Conservation (phyloP, 2,888 invertebrate species). For the Sphaerophoria rueppellii region DNA sequence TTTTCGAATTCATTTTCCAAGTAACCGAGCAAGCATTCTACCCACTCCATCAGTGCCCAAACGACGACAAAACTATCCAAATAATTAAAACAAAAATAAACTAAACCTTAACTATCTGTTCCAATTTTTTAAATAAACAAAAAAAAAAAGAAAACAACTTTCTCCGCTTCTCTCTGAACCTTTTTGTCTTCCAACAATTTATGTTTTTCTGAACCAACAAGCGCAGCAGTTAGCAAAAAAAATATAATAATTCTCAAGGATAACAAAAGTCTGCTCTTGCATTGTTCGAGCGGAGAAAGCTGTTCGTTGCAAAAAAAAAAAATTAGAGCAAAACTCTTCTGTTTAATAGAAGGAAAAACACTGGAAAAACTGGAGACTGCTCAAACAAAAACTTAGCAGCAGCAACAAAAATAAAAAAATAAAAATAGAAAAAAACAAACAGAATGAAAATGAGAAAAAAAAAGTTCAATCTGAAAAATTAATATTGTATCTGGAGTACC, state of each 20-base stretch:
- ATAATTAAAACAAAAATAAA: too few species aligned
- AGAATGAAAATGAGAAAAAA: neutral
- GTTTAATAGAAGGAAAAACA: slow-evolving; percentile 63
- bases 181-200: neutral
- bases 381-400: slow-evolving; percentile 65
- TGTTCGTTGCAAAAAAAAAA: slow-evolving; percentile 56
- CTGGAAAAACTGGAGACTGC: slow-evolving; percentile 63
- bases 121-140: too few species aligned
- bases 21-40: too few species aligned
- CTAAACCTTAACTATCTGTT: too few species aligned
- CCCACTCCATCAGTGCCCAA: too few species aligned
- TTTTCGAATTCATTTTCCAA: too few species aligned
- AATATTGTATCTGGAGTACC: slow-evolving; percentile 68
- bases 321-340: slow-evolving; percentile 65
- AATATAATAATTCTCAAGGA: slow-evolving; percentile 44
- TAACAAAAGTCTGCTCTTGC: slow-evolving; percentile 61
- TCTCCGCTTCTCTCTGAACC: too few species aligned
- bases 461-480: slow-evolving; percentile 55
- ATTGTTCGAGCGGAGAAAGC: slow-evolving; percentile 52
- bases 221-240: slow-evolving; percentile 7
- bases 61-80: too few species aligned
- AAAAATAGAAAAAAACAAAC: neutral
- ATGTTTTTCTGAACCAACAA: slow-evolving; percentile 24
- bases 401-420: slow-evolving; percentile 19
- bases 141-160: too few species aligned